Evolutionary conservation across 2,797 vertebrate genomes (phyloP).

Genomic region (Thunnus albacares): DNA sequence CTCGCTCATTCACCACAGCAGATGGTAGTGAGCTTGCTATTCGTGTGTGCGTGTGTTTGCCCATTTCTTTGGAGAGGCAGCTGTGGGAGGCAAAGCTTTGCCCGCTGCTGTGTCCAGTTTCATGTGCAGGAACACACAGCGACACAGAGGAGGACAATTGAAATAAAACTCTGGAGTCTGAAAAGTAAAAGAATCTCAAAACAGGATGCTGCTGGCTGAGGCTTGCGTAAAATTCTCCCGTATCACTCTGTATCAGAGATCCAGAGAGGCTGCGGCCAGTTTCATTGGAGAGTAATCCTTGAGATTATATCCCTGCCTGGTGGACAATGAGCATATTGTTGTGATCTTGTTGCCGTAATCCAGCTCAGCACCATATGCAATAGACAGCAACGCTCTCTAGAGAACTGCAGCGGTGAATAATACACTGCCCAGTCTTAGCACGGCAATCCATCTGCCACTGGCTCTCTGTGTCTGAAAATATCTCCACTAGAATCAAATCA

Average conservation of each 20-base stretch:
- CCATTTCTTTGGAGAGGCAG: constrained; percentile 70
- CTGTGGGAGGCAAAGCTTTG: constrained; percentile 61
- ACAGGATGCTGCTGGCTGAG: constrained; percentile 24
- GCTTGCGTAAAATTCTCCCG: constrained; percentile 48
- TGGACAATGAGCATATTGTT: constrained; percentile 84
- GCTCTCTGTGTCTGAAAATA: constrained; percentile 53
- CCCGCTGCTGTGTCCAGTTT: constrained; percentile 57
- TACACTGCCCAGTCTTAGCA: constrained; percentile 55
- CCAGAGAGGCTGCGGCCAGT: constrained; percentile 57
- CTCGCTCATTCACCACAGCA: constrained; percentile 66
- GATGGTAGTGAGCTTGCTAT: constrained; percentile 67
- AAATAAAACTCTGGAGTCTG: constrained; percentile 47
- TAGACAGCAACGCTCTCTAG: constrained; percentile 63
- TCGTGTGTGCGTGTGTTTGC: constrained; percentile 50
- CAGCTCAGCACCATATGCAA: constrained; percentile 78
- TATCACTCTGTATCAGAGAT: constrained; percentile 55
- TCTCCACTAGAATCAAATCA: constrained; percentile 50
- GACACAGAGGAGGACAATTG: constrained; percentile 52
- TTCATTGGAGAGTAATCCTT: constrained; percentile 77
- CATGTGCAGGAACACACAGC: constrained; percentile 12
- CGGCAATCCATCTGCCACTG: constrained; percentile 62
- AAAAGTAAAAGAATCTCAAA: constrained; percentile 52
- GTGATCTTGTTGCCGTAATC: constrained; percentile 79
- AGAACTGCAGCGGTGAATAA: constrained; percentile 66
- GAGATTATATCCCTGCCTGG: constrained; percentile 77